Conservation (phyloP, 1,140 invertebrate genomes). For the Acromyrmex echinatior region DNA sequence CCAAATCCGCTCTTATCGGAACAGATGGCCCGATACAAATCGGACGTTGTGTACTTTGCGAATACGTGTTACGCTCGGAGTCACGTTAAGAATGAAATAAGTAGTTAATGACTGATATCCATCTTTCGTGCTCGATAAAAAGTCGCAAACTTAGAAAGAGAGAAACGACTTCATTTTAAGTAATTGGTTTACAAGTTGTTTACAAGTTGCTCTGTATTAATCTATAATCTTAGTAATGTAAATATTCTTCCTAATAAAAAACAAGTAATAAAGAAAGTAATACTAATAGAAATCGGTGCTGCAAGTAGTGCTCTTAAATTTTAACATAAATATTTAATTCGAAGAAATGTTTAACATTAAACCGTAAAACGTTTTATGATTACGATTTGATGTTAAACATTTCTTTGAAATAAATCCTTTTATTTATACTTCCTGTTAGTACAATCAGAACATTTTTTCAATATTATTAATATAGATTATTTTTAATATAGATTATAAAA, state of each 20-base stretch:
- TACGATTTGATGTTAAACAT: too few species aligned
- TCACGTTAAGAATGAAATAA: constrained; percentile 37
- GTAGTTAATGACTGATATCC: constrained; percentile 2
- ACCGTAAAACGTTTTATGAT: too few species aligned
- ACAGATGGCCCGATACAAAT: neutral
- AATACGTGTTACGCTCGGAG: neutral
- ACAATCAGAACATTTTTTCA: too few species aligned
- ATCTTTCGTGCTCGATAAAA: constrained; percentile 16
- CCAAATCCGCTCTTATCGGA: constrained; percentile 23
- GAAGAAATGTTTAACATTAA: too few species aligned
- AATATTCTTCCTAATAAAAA: neutral
- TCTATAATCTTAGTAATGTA: neutral
- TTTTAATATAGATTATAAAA: too few species aligned
- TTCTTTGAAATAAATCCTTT: too few species aligned
- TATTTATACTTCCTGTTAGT: too few species aligned
- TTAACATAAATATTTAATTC: too few species aligned
- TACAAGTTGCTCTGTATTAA: neutral
- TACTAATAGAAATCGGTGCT: too few species aligned
- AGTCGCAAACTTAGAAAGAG: neutral
- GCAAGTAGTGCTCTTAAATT: too few species aligned
- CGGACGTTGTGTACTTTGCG: constrained; percentile 11
- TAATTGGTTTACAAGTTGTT: constrained; percentile 7
- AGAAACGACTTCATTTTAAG: neutral
- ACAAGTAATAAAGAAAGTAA: too few species aligned
- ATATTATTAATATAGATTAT: too few species aligned